Percentiles rank a stretch among this genome's conserved stretches.
Conservation (phyloP, 2,113 vertebrate species). For the Myodes glareolus region DNA sequence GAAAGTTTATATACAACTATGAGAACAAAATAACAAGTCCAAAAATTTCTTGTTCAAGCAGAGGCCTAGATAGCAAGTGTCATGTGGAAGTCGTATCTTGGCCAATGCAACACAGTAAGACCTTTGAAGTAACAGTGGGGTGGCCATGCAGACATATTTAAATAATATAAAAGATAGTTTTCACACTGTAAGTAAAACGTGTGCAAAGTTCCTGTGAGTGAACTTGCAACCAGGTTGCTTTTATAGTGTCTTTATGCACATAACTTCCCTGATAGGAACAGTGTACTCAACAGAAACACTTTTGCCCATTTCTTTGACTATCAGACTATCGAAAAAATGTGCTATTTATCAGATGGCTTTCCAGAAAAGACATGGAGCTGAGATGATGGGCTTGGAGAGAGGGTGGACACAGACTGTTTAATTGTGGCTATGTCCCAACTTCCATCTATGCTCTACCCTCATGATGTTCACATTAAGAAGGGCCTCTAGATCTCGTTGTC, state of each 20-base stretch:
- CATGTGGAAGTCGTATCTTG: neutral
- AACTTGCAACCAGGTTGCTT: neutral
- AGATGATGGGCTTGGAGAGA: too few relatives aligned
- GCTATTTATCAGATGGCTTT: neutral
- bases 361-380: neutral
- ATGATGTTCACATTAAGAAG: too few relatives aligned
- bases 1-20: neutral
- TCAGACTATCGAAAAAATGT: neutral
- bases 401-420: neutral
- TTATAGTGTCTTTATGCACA: neutral
- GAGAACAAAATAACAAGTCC: neutral
- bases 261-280: too few relatives aligned
- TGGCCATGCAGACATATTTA: neutral
- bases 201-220: neutral
- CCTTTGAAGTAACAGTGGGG: neutral
- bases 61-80: neutral
- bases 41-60: neutral
- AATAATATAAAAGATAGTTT: conserved; percentile 35
- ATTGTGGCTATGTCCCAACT: neutral
- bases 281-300: neutral
- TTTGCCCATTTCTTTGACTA: neutral
- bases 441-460: too few relatives aligned
- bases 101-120: neutral
- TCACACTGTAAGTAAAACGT: neutral
- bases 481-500: neutral